These are phyloP conservation scores for Tetramorium bicarinatum DNA, from an alignment of 2,888 invertebrate genomes.

Conservation along the genomic window DNA sequence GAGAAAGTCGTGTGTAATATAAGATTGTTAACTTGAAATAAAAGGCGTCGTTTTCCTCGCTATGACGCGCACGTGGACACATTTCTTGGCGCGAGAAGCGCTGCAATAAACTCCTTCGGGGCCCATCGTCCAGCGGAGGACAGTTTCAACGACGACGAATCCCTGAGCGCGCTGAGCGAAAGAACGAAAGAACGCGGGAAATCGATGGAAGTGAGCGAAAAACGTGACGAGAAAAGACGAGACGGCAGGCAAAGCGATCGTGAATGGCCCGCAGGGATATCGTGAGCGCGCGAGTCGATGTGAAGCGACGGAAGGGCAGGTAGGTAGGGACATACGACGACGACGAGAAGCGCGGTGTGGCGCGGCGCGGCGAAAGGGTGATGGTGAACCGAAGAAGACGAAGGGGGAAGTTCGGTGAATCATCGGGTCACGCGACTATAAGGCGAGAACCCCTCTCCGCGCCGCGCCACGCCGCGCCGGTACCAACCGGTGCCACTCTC, in stretches of 20 bases:
- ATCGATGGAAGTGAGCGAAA: conserved; percentile 54
- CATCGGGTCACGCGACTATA: conserved; percentile 84
- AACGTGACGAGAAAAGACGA: conserved; percentile 49
- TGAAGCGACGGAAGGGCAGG: conserved; percentile 62
- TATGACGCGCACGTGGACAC: conserved; percentile 11
- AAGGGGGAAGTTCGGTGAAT: conserved; percentile 79
- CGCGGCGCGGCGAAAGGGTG: conserved; percentile 52
- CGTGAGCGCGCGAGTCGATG: conserved; percentile 61
- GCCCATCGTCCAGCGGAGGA: conserved; percentile 47
- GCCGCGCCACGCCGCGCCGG: conserved; percentile 65
- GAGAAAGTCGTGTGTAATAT: not conserved
- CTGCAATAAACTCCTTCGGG: conserved; percentile 66
- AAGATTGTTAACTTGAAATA: conserved; percentile 1
- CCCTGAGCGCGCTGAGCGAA: conserved; percentile 15
- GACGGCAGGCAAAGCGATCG: conserved; percentile 57
- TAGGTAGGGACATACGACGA: conserved; percentile 63
- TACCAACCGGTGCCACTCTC: conserved; percentile 81
- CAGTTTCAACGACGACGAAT: conserved; percentile 50
- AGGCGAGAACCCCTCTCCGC: conserved; percentile 62
- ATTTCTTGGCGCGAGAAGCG: not conserved
- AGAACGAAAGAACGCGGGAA: conserved; percentile 28
- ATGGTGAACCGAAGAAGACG: conserved; percentile 54
- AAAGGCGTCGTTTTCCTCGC: conserved; percentile 6
- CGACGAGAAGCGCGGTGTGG: conserved; percentile 36
- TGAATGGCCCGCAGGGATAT: conserved; percentile 73